Percentiles rank a stretch among this genome's conserved stretches.
Conservation (phyloP, 2,888 invertebrate genomes). For the Nephrotoma flavescens region DNA sequence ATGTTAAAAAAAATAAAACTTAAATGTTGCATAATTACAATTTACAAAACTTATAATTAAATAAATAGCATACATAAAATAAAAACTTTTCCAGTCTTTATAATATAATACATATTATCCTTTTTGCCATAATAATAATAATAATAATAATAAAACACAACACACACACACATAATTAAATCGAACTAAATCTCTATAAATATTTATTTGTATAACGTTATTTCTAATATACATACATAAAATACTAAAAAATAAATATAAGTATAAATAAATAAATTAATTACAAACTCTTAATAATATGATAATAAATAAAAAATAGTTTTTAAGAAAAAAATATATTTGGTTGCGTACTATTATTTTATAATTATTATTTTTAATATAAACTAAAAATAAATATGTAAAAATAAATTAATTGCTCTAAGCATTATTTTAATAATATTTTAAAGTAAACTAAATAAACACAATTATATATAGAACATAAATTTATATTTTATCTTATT, state of each 20-base stretch:
- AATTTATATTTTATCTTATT: background rate
- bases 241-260: background rate
- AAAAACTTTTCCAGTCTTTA: background rate
- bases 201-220: background rate
- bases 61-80: background rate
- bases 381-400: background rate
- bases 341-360: background rate
- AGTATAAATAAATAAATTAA: background rate
- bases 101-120: background rate
- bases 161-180: background rate
- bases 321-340: background rate
- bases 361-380: background rate
- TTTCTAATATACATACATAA: background rate
- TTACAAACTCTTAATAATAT: background rate
- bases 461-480: background rate
- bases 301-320: background rate
- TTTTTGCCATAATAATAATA: background rate
- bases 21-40: background rate
- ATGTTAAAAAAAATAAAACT: background rate
- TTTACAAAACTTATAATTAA: background rate
- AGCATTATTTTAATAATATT: background rate
- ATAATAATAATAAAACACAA: background rate
- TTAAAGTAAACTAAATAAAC: background rate
- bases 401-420: background rate
- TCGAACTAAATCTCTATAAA: background rate